These are phyloP conservation scores for Formica selysi DNA, from an alignment of 1,140 invertebrate genomes.

Conservation along the genomic window DNA sequence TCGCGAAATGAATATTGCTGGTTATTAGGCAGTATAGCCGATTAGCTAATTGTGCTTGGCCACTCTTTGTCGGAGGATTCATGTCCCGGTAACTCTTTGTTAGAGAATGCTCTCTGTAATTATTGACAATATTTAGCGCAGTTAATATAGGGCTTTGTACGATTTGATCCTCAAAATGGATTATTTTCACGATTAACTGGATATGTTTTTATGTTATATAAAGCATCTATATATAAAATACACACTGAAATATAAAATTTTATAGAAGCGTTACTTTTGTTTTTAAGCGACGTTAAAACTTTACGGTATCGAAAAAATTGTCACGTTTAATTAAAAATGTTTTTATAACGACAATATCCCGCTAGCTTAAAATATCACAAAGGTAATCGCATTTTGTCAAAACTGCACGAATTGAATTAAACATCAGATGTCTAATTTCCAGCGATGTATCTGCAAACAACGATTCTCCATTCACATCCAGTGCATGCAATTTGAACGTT, in stretches of 20 bases:
- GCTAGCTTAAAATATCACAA: background rate
- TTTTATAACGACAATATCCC: background rate
- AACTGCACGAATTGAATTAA: background rate
- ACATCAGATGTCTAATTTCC: background rate
- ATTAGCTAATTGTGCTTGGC: constrained; percentile 55
- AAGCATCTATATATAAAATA: background rate
- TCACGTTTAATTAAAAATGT: constrained; percentile 14
- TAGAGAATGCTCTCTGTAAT: constrained; percentile 31
- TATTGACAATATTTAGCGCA: constrained; percentile 41
- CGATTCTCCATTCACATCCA: background rate
- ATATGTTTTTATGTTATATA: background rate
- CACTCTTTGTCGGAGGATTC: constrained; percentile 40
- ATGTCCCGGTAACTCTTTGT: constrained; percentile 33
- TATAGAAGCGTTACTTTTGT: background rate
- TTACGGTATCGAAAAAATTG: background rate
- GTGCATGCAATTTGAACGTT: constrained; percentile 22
- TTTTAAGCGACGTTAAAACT: background rate
- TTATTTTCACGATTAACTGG: background rate
- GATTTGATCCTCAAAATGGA: background rate
- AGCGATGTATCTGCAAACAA: background rate
- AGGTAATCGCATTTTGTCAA: background rate
- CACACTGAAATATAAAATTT: background rate
- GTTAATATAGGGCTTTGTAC: constrained; percentile 33
- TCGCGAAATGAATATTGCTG: constrained; percentile 46
- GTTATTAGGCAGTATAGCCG: constrained; percentile 45